Percentiles rank a stretch among this genome's conserved stretches.
phyloP scores from a whole-genome alignment of 2,888 invertebrate genomes.

The Xanthia togata region DNA sequence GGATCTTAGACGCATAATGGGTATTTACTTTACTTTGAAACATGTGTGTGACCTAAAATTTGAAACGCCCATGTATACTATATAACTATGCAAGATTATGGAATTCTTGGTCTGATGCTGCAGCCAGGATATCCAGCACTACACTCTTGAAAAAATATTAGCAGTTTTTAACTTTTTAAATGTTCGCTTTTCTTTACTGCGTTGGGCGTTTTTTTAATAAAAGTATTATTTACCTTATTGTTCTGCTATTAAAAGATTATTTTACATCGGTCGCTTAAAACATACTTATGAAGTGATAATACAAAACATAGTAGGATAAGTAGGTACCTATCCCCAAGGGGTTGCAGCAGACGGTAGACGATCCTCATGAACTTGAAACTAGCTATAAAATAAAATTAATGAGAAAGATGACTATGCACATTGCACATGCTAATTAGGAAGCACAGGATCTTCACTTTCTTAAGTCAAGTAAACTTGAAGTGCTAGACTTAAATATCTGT shows the following conservation, averaged over 20 bases:
- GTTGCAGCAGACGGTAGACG: constrained; percentile 13
- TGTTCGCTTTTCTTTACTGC: too few species aligned
- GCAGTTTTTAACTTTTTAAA: too few species aligned
- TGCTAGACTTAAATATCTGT: neutral
- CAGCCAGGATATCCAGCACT: too few species aligned
- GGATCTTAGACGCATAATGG: too few species aligned
- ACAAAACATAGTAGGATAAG: neutral
- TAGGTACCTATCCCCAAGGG: neutral
- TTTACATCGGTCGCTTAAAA: neutral
- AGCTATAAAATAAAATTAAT: constrained; percentile 38
- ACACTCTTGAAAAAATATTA: too few species aligned
- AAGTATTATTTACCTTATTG: too few species aligned
- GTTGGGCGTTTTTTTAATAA: too few species aligned
- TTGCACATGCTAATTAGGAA: constrained; percentile 43
- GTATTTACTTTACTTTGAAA: too few species aligned
- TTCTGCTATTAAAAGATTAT: neutral
- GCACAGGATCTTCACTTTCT: constrained; percentile 8
- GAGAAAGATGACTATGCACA: constrained; percentile 34
- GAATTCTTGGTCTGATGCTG: too few species aligned
- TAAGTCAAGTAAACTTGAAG: constrained; percentile 1
- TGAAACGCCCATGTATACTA: too few species aligned
- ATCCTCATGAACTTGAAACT: constrained; percentile 37
- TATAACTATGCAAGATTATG: too few species aligned
- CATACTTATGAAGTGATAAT: neutral
- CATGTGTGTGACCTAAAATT: too few species aligned